Evolutionary conservation across 2,113 vertebrate species (phyloP).

Genomic region (Neomonachus schauinslandi): DNA sequence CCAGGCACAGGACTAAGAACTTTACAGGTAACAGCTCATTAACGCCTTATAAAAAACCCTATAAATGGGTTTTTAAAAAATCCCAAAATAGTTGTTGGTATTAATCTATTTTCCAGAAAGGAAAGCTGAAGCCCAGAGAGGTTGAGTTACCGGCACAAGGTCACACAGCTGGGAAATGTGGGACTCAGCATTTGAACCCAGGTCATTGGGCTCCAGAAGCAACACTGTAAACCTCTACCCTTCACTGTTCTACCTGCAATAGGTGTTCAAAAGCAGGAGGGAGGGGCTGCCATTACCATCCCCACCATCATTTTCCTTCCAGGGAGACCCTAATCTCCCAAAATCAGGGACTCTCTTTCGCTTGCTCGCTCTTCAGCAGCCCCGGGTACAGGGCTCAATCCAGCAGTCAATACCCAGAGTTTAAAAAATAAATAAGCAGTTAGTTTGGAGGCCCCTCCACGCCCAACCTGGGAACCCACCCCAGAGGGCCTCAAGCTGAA

Average conservation of each 20-base stretch:
- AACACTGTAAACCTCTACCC: background rate
- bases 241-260: background rate
- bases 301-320: background rate
- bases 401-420: background rate
- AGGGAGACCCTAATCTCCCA: background rate
- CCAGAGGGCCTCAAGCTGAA: background rate
- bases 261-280: background rate
- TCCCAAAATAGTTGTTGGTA: background rate
- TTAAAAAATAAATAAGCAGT: background rate
- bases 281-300: background rate
- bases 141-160: background rate
- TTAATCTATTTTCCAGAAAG: background rate
- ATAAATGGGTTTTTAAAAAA: background rate
- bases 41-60: background rate
- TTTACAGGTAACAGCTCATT: background rate
- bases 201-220: background rate
- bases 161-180: background rate
- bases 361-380: background rate
- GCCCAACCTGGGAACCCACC: background rate
- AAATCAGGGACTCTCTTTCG: background rate
- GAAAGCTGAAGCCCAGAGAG: background rate
- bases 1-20: background rate
- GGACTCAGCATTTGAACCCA: background rate
- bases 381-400: background rate
- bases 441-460: background rate